phyloP scores from a whole-genome alignment of 2,797 vertebrate species.

The Apogon talboti region DNA sequence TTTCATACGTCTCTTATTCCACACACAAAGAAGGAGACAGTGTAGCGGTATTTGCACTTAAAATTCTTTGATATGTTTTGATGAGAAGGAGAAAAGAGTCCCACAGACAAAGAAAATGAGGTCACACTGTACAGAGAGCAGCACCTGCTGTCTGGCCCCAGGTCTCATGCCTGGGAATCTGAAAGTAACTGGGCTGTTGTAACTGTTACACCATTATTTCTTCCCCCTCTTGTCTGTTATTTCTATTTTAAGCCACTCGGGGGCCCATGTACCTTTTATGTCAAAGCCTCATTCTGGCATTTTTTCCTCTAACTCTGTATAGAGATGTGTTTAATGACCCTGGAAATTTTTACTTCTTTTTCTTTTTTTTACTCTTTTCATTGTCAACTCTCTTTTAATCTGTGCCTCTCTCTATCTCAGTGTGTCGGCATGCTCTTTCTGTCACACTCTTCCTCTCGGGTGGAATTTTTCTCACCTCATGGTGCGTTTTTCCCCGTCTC shows the following conservation, averaged over 20 bases:
- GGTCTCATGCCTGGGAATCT: conserved; percentile 26
- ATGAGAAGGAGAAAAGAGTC: conserved; percentile 11
- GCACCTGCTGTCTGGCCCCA: conserved; percentile 16
- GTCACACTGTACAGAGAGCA: conserved; percentile 22
- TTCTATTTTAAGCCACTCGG: conserved; percentile 43
- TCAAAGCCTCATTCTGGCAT: background rate
- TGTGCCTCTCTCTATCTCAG: conserved; percentile 11
- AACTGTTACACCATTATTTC: conserved; percentile 9
- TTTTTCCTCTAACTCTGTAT: conserved; percentile 2
- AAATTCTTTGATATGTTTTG: conserved; percentile 24
- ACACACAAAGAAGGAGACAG: background rate
- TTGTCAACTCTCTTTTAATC: conserved; percentile 10
- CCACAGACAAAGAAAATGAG: conserved; percentile 16
- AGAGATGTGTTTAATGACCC: conserved; percentile 24
- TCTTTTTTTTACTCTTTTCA: conserved; percentile 17
- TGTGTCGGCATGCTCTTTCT: conserved; percentile 2
- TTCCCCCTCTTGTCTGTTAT: conserved; percentile 14
- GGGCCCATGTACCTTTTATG: conserved; percentile 1
- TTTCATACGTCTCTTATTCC: background rate
- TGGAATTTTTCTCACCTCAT: conserved; percentile 46
- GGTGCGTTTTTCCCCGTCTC: background rate
- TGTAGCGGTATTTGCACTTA: conserved; percentile 3
- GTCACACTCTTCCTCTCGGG: conserved; percentile 23
- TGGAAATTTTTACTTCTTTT: conserved; percentile 3
- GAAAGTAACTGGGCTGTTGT: conserved; percentile 3